These are phyloP conservation scores for Sphaerophoria rueppellii DNA, from an alignment of 2,888 invertebrate species.

Conservation along the genomic window DNA sequence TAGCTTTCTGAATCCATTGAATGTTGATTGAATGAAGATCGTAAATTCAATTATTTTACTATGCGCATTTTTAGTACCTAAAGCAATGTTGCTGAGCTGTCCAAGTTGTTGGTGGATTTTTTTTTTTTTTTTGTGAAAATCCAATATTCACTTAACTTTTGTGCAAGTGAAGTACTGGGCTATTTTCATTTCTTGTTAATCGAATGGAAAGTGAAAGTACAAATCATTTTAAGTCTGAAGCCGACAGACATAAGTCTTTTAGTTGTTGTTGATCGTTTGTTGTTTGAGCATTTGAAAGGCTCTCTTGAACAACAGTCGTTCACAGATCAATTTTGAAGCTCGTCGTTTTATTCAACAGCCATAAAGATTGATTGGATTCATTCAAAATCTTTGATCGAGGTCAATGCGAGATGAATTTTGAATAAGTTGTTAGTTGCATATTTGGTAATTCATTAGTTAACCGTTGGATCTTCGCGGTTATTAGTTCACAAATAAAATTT, in stretches of 20 bases:
- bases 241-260: conserved; percentile 31
- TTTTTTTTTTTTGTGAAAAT: background rate
- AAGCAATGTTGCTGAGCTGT: background rate
- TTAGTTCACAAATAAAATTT: no score
- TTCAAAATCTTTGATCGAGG: no score
- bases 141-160: conserved; percentile 6
- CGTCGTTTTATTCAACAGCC: background rate
- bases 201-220: conserved; percentile 68
- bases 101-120: background rate
- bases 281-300: conserved; percentile 58
- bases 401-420: no score
- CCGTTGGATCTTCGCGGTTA: no score
- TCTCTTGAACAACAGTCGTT: no score
- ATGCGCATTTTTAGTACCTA: conserved; percentile 49
- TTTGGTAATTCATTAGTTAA: no score
- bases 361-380: no score
- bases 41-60: conserved; percentile 72
- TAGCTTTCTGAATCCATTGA: conserved; percentile 1
- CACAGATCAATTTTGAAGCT: conserved; percentile 51
- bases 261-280: conserved; percentile 31
- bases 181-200: conserved; percentile 19
- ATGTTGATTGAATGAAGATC: conserved; percentile 51
- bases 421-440: no score
- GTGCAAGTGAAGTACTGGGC: conserved; percentile 16
- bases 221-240: conserved; percentile 71